phyloP scores from a whole-genome alignment of 2,113 vertebrate genomes.

The Anser cygnoides region DNA sequence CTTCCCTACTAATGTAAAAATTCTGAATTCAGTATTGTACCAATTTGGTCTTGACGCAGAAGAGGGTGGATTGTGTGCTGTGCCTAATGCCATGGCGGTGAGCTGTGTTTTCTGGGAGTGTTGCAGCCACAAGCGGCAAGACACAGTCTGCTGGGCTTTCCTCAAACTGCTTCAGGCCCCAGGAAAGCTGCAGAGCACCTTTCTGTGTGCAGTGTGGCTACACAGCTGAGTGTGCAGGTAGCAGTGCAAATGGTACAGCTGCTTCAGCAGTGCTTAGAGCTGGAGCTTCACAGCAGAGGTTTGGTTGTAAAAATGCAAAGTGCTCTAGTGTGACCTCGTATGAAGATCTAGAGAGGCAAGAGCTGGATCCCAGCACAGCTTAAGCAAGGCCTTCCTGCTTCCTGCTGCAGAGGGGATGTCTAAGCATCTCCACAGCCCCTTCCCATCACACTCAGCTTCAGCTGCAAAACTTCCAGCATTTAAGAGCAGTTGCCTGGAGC shows the following conservation, averaged over 20 bases:
- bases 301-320: background rate
- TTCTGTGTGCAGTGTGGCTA: fast-evolving
- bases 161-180: background rate
- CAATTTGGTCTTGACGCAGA: background rate
- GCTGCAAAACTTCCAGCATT: background rate
- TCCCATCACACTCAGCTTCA: background rate
- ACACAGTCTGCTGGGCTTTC: fast-evolving
- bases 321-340: background rate
- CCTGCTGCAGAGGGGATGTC: background rate
- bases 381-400: background rate
- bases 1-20: background rate
- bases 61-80: background rate
- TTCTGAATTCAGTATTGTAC: background rate
- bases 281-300: background rate
- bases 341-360: background rate
- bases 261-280: background rate
- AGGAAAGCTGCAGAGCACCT: background rate
- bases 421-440: background rate
- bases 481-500: background rate
- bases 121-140: background rate
- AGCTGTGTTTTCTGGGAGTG: background rate
- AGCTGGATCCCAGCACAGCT: background rate
- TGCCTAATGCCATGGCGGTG: fast-evolving
- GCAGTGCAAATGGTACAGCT: too few species aligned
- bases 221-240: background rate